Evolutionary conservation across 2,797 vertebrate genomes (phyloP), one percentile per base, ranked within the genome.

Genomic region (Hozukius guyotensis): DNA sequence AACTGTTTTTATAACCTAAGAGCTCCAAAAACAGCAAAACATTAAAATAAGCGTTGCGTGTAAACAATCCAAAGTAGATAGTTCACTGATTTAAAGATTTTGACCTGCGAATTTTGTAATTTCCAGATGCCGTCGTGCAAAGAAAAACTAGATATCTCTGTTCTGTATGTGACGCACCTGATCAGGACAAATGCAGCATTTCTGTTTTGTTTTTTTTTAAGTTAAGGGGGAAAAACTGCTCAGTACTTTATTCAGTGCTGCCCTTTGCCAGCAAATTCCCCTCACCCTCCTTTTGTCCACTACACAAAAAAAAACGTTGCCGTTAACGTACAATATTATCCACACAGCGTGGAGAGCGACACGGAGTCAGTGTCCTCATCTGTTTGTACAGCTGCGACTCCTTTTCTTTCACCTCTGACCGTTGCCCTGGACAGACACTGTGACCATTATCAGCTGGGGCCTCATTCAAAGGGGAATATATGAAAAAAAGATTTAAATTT

Each of bases 351-450:
- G 22, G 8, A 71, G 57, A 85, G 52, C 12, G 46, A 78, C 65
- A 55, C 22, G 32, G 64, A 89, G 86, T 88, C 83, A 82, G 71
- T 72, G 81, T 75, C 81, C 83, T 83, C 76, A 69, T 87, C 65
- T 93, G 87, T 93, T 94, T 94, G 87, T 83, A 74, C 92, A 95
- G 93, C 91, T 95, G 91, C 73, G 73, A 10, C 64, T 38, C 29
- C 29, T 73, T 32, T 63, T 81, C 82, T 72, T 85, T 90, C 72
- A 78, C 22, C 75, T 85, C 75, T 86, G 89, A 87, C 88, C 69
- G 0, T 85, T 90, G 75, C 59, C 78, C 69, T 1, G 20, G n/a
- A 62, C 36, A 72, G 38, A 72, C 61, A 65, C 38, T 34, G 53
- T 49, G 56, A 22, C 16, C 46, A 63, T 32, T 59, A 78, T 73